Evolutionary conservation across 2,797 vertebrate species (phyloP), one percentile per base, ranked within the genome.

Genomic region (Sebastes oblongus): DNA sequence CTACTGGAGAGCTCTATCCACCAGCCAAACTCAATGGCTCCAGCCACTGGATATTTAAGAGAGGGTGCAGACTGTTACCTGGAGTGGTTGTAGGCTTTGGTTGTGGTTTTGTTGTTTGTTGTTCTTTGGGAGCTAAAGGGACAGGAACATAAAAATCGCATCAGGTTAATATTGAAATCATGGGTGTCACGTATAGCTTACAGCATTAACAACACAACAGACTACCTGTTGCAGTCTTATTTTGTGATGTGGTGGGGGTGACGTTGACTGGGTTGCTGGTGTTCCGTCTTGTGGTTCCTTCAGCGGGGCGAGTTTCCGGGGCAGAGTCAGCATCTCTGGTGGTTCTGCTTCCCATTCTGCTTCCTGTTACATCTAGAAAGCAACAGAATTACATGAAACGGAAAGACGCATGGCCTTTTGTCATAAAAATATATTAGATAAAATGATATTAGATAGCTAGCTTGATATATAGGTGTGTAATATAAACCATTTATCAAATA

Each of bases 1-100:
- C 34, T 72, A 16, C 5, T 39, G 24, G 29, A 58, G 60, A 24
- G 58, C 12, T 84, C 18, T 58, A 18, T 80, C 42, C 16, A 58
- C 62, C 20, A 74, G 50, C 9, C 52, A 72, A 75, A 89, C 76
- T 82, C 71, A 85, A 64, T 66, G 72, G 72, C 84, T 79, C 67
- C 73, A 86, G 68, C 79, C 65, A 32, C 75, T 85, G 74, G 75
- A 55, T 58, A 74, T 72, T 75, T 7, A 50, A 50, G 46, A 52
- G n/a, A 61, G 9, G 58, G 22, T 50, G 12, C 42, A 60, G 20
- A 39, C 20, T 27, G 42, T 80, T 83, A 94, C 90, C 91, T 90
- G 76, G 6, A 62, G 70, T 13, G 13, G 69, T 4, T 14, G 70
- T 46, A 10, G 6, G 4, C 4, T 22, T 60, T 14, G 68, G 25